Evolutionary conservation across 2,113 vertebrate genomes (phyloP), one percentile per base, ranked within the genome.

Genomic region (Polypterus senegalus): DNA sequence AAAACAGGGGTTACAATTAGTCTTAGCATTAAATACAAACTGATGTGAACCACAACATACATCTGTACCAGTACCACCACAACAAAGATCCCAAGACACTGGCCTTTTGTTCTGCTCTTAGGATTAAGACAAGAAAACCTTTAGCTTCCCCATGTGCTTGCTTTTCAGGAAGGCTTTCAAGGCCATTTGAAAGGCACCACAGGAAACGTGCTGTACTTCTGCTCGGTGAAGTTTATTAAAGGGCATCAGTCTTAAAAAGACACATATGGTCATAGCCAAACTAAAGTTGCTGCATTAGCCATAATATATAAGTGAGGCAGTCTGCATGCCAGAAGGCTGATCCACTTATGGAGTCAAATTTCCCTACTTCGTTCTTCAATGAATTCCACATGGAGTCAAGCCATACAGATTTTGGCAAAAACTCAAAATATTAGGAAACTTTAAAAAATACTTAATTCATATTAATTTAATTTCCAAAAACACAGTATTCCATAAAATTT

Each of bases 181-280:
- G 62, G 65, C 9, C 54, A 65, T 66, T 48, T 71, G 65, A 83
- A 81, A 84, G 76, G 72, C 74, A 61, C 76, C 73, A 76, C 75
- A 63, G 76, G 79, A 58, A 64, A 64, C 55, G 59, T 49, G 67
- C 65, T 56, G 63, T 64, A 65, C 62, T 64, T 70, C 54, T 65
- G 66, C 65, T 72, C 67, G 59, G 71, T 69, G 66, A 65, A 78
- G 74, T 85, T 79, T 77, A 86, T 83, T 74, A 82, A 83, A 80
- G 69, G 66, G 71, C 62, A 69, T 67, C 81, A 76, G 77, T 65
- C 59, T 62, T 63, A 72, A 75, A 67, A 64, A 63, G 67, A 67
- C 76, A 73, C 84, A 86, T 79, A 84, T 83, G 84, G 76, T 69
- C 62, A 64, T 45, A 71, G 84, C 79, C 81, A 81, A 79, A 27